These are phyloP conservation scores for Tachina lurida DNA, from an alignment of 2,888 invertebrate genomes.

Conservation along the genomic window DNA sequence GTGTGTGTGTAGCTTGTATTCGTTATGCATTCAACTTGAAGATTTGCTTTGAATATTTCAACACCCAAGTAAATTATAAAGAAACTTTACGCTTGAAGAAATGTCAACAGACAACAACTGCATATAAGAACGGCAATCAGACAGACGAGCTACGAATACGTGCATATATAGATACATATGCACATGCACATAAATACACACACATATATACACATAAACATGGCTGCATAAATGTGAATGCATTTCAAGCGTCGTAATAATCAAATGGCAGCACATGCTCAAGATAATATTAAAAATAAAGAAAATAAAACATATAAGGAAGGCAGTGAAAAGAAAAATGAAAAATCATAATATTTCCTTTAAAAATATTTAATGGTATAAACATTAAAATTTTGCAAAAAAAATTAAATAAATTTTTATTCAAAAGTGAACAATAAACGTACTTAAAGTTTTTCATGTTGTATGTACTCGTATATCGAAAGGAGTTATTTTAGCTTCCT, in stretches of 20 bases:
- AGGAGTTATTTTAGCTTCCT: no score
- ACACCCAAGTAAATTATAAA: constrained; percentile 55
- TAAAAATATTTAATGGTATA: neutral
- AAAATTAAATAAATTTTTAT: no score
- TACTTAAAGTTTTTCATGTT: no score
- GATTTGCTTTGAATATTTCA: constrained; percentile 65
- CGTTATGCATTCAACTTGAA: constrained; percentile 49
- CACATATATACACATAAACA: neutral
- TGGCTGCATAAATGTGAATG: neutral
- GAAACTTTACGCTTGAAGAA: constrained; percentile 56
- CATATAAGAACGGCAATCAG: neutral
- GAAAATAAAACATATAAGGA: constrained; percentile 5
- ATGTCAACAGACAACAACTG: constrained; percentile 36
- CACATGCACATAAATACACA: neutral
- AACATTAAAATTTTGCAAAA: neutral
- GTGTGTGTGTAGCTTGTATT: neutral
- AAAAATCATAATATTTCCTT: neutral
- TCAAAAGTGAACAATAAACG: no score
- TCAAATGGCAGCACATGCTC: constrained; percentile 35
- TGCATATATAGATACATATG: neutral
- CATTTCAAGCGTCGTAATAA: constrained; percentile 38
- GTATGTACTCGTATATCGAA: no score
- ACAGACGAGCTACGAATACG: neutral
- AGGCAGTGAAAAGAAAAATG: neutral
- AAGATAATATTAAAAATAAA: constrained; percentile 24